A percentile compares a stretch with the other conserved stretches of the same genome.
These are phyloP conservation scores for Tryphoninae sp. DNA, from an alignment of 2,888 invertebrate genomes.

Conservation along the genomic window DNA sequence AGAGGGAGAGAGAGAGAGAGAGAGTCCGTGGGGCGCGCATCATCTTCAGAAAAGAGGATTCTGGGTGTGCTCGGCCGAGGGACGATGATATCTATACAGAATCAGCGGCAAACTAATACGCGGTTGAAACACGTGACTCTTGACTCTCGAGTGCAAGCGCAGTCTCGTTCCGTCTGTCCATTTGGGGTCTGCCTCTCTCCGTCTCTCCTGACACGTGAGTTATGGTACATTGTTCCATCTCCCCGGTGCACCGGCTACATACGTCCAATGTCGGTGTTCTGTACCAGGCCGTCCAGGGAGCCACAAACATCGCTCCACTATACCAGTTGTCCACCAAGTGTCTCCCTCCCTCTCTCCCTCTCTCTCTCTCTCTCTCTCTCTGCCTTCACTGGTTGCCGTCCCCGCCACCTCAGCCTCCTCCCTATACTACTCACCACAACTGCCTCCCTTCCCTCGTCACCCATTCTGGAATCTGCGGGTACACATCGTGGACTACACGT, in stretches of 20 bases:
- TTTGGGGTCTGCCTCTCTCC: slow-evolving; percentile 10
- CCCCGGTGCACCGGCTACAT: slow-evolving; percentile 58
- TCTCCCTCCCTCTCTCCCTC: not conserved
- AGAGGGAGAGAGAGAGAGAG: not conserved
- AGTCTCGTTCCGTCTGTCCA: slow-evolving; percentile 41
- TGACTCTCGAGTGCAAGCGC: slow-evolving; percentile 41
- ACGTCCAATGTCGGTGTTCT: slow-evolving; percentile 50
- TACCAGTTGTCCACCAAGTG: slow-evolving; percentile 40
- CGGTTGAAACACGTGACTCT: slow-evolving; percentile 41
- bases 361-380: not conserved
- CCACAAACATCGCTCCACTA: slow-evolving; percentile 66
- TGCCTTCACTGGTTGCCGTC: slow-evolving; percentile 1
- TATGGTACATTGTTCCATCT: slow-evolving; percentile 75
- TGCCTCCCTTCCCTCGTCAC: not conserved
- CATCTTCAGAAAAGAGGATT: slow-evolving; percentile 38
- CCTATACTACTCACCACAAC: too few relatives aligned
- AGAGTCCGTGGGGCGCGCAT: slow-evolving; percentile 26
- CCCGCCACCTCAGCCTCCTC: not conserved
- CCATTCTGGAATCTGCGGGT: slow-evolving; percentile 31
- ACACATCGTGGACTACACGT: slow-evolving; percentile 43
- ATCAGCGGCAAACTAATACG: slow-evolving; percentile 27
- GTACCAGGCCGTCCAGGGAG: slow-evolving; percentile 66
- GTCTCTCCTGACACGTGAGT: slow-evolving; percentile 66
- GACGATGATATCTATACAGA: slow-evolving; percentile 15
- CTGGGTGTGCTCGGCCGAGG: slow-evolving; percentile 14